Evolutionary conservation across 2,888 invertebrate species (phyloP), one percentile per base, ranked within the genome.

Genomic region (Yponomeuta cagnagella): DNA sequence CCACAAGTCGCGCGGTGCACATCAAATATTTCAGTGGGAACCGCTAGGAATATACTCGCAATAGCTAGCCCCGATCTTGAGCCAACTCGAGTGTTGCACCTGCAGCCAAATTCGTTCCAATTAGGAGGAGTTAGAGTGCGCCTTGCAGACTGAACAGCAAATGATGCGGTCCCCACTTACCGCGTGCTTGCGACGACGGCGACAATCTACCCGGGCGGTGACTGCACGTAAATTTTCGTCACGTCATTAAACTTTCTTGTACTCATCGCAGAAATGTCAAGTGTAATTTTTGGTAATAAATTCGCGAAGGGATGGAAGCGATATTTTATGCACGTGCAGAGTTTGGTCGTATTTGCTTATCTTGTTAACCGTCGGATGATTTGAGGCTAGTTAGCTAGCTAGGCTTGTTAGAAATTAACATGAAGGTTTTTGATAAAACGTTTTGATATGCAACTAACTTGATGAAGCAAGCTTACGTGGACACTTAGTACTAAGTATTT

Each of bases 91-190:
- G 91, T 88, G 84, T 87, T 88, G 90, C 91, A 92, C 91, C 91
- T 92, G 91, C 86, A 92, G 90, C 91, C 92, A 90, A 92, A 90
- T 89, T 90, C 83, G 87, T 88, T 90, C 91, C 91, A 92, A 91
- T 92, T 92, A 92, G 89, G 85, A 89, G 85, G 87, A 90, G 90
- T 90, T 89, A 89, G 87, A 89, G 90, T 85, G 86, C 86, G 87
- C 88, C 85, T 82, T 82, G 86, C 86, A 84, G 87, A 87, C 89
- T 89, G 90, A 89, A 88, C 89, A 86, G 89, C 88, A 90, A 92
- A 92, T 90, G 91, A 90, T 90, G 90, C 89, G 90, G 91, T 89
- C 83, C 86, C 86, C 90, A 88, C 88, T 91, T 87, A 87, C 84
- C 82, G 82, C 82, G 83, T 82, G 80, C 82, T 15, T 58, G 15